These are phyloP conservation scores for Macrocentrus cingulum DNA, from an alignment of 1,140 invertebrate genomes.

Conservation along the genomic window DNA sequence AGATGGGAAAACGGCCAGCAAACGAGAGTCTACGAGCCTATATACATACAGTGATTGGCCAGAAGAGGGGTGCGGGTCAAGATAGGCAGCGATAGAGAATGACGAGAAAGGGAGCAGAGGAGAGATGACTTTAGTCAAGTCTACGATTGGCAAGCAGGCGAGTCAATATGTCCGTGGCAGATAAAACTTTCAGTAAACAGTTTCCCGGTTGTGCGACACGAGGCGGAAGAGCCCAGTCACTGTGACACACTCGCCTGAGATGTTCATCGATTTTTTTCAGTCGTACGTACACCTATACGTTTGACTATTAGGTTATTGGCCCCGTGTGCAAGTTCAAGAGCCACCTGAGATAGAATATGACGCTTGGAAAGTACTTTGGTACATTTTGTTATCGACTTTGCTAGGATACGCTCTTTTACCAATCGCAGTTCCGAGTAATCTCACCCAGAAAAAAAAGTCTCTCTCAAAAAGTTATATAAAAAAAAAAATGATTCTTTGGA, in stretches of 20 bases:
- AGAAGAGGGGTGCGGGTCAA: slow-evolving; percentile 12
- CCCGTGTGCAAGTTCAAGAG: slow-evolving; percentile 15
- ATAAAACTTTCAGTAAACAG: slow-evolving; percentile 47
- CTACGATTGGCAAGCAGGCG: slow-evolving; percentile 37
- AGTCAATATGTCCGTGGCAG: slow-evolving; percentile 45
- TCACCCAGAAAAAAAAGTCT: neutral
- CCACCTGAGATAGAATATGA: slow-evolving; percentile 17
- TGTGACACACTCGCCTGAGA: slow-evolving; percentile 4
- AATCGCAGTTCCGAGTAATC: slow-evolving; percentile 20
- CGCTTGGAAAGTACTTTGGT: slow-evolving; percentile 22
- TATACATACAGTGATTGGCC: slow-evolving; percentile 26
- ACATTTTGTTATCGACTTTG: slow-evolving; percentile 21
- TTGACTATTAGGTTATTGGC: slow-evolving; percentile 21
- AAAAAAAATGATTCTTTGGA: too few species aligned
- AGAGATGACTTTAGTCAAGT: slow-evolving; percentile 35
- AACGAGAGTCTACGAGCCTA: slow-evolving; percentile 25
- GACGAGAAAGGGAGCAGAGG: slow-evolving; percentile 15
- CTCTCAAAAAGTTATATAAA: too few species aligned
- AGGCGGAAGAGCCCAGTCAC: slow-evolving; percentile 11
- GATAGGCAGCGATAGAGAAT: slow-evolving; percentile 25
- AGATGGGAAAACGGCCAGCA: neutral
- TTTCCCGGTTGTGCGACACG: slow-evolving; percentile 1
- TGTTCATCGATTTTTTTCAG: slow-evolving; percentile 15
- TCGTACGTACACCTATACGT: neutral
- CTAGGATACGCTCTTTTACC: neutral